Evolutionary conservation across 2,113 vertebrate genomes (phyloP).

Genomic region (Athene cunicularia): DNA sequence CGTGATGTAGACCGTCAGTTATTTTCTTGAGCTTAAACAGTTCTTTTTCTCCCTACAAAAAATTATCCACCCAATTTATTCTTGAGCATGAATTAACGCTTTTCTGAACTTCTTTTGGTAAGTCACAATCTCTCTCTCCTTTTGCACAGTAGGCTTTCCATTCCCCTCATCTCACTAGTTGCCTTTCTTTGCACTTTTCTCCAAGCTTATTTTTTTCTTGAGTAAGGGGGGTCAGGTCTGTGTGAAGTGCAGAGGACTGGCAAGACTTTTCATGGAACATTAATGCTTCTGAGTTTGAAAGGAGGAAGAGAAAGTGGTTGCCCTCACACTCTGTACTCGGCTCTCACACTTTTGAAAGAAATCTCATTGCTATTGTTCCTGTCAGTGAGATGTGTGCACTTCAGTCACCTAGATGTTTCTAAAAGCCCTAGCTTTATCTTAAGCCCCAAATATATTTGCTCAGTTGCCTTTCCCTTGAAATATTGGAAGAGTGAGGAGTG

Average conservation of each 20-base stretch:
- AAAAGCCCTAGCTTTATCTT: not conserved
- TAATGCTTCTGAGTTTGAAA: not conserved
- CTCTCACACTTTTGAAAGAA: not conserved
- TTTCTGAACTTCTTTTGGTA: not conserved
- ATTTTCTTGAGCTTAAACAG: not conserved
- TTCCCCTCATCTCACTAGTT: not conserved
- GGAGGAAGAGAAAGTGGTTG: not conserved
- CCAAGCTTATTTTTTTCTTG: not conserved
- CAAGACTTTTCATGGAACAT: not conserved
- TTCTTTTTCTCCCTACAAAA: not conserved
- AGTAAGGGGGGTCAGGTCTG: not conserved
- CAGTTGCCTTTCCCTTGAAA: not conserved
- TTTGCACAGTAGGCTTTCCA: not conserved
- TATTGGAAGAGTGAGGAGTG: not conserved
- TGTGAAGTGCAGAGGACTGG: not conserved
- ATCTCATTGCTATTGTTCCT: not conserved
- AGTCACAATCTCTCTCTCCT: not conserved
- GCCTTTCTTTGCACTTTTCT: not conserved
- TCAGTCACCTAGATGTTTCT: not conserved
- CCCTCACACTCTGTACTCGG: not conserved
- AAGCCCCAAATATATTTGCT: not conserved
- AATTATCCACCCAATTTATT: not conserved
- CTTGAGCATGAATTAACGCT: not conserved
- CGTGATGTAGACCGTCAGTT: not conserved
- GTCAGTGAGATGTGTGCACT: not conserved